Base-by-base conservation (phyloP, 2,797 vertebrate species). In the Valencia hispanica region DNA sequence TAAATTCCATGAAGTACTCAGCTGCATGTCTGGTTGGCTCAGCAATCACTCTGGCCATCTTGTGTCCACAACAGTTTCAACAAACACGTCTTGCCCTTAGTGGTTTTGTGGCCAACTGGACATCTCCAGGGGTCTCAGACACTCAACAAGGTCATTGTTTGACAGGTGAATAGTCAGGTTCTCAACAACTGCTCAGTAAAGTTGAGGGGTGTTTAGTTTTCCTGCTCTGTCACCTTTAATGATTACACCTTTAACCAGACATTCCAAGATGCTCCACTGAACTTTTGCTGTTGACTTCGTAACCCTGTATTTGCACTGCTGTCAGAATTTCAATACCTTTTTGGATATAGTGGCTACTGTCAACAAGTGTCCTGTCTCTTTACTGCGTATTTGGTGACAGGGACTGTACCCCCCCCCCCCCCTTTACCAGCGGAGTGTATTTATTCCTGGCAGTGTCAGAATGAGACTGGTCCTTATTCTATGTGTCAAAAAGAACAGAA, bases 381-480 rank as follows among this genome's bases (percentile, higher is more conserved):
- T 20, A 18, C 34, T 5, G 10, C 34, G 25, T 34, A 39, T 22
- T 22, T 9, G 0, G 18, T 65, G 61, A 65, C 61, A 65, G 34
- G 20, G 34, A 65, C 34, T 39, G 20, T 39, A 20, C 27, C 6
- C 14, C 17, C 48, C 48, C 4, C n/a, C 27, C 6, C 14, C 32
- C 32, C 27, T 18, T 63, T 63, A 63, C 59, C 32, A 34, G 32
- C 18, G 9, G 18, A 39, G 61, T 65, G 34, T 25, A 65, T 65
- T 5, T 65, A 34, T 65, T 65, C 61, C 34, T 22, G 34, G 39
- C 61, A 65, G 61, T 65, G 61, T 39, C 34, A 65, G 61, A 65
- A 39, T 65, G 34, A 65, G 61, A 65, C 25, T 65, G 61, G 61
- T 65, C 22, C 34, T 39, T 39, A 65, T 20, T 65, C 61, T 65